Evolutionary conservation across 2,888 invertebrate genomes (phyloP).

Genomic region (Gymnocheta viridis): DNA sequence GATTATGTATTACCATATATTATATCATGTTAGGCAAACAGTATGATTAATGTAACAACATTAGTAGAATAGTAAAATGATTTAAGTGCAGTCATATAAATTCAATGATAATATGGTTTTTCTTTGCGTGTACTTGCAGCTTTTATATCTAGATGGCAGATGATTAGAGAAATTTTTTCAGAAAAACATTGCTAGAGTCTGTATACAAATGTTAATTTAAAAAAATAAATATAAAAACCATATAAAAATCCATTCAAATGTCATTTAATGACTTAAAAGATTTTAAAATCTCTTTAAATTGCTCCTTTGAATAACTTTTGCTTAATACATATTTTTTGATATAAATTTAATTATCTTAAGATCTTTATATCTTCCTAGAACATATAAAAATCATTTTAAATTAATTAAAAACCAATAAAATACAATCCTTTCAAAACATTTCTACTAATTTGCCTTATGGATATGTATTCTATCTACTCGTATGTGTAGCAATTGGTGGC

Average conservation of each 20-base stretch:
- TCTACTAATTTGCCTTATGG: background rate
- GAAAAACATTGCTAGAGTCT: background rate
- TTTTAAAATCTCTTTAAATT: constrained; percentile 25
- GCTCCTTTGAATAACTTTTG: background rate
- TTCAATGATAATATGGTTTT: too few relatives aligned
- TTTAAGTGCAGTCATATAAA: too few relatives aligned
- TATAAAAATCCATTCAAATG: background rate
- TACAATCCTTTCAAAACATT: constrained; percentile 61
- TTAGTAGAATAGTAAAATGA: too few relatives aligned
- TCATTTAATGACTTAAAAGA: constrained; percentile 20
- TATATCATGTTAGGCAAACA: too few relatives aligned
- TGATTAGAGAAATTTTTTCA: background rate
- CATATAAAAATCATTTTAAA: constrained; percentile 60
- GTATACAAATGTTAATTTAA: background rate
- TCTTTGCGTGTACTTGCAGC: too few relatives aligned
- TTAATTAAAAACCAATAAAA: constrained; percentile 66
- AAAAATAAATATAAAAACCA: background rate
- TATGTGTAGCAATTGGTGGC: constrained; percentile 6
- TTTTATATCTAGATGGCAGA: background rate
- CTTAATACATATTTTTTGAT: constrained; percentile 34
- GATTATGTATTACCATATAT: too few relatives aligned
- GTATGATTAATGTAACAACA: too few relatives aligned
- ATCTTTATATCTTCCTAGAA: constrained; percentile 46
- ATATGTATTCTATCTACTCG: background rate
- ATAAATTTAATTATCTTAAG: constrained; percentile 53